Evolutionary conservation across 2,888 invertebrate genomes (phyloP).

Genomic region (Drosophila fulvimacula): DNA sequence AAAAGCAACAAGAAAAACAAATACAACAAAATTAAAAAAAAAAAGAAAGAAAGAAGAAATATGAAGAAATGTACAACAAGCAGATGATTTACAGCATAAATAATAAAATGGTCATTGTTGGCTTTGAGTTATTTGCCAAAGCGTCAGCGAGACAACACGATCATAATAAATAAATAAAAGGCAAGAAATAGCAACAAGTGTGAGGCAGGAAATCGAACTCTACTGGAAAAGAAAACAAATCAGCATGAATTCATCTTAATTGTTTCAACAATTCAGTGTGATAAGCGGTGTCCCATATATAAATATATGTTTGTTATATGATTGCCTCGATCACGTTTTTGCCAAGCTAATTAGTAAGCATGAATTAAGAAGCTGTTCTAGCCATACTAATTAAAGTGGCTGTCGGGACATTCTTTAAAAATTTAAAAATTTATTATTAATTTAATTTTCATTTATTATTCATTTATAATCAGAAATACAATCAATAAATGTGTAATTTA

Average conservation of each 20-base stretch:
- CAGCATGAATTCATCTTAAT: neutral
- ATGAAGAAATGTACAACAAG: conserved; percentile 68
- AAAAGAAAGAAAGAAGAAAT: conserved; percentile 25
- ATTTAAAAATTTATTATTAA: no score
- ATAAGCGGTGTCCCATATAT: neutral
- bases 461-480: no score
- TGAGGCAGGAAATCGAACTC: conserved; percentile 65
- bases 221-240: conserved; percentile 30
- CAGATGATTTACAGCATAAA: conserved; percentile 74
- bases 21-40: conserved; percentile 10
- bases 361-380: neutral
- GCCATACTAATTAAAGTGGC: neutral
- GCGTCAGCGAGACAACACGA: conserved; percentile 24
- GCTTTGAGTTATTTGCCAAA: conserved; percentile 66
- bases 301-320: conserved; percentile 5
- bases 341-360: conserved; percentile 8
- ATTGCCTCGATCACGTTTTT: conserved; percentile 47
- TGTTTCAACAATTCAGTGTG: neutral
- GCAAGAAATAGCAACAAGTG: conserved; percentile 23
- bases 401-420: neutral
- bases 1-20: conserved; percentile 50
- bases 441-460: no score
- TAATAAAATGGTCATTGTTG: conserved; percentile 64
- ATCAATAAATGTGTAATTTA: no score
- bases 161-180: conserved; percentile 11